phyloP scores from a whole-genome alignment of 2,888 invertebrate genomes.

The Leptinotarsa tumamoca region DNA sequence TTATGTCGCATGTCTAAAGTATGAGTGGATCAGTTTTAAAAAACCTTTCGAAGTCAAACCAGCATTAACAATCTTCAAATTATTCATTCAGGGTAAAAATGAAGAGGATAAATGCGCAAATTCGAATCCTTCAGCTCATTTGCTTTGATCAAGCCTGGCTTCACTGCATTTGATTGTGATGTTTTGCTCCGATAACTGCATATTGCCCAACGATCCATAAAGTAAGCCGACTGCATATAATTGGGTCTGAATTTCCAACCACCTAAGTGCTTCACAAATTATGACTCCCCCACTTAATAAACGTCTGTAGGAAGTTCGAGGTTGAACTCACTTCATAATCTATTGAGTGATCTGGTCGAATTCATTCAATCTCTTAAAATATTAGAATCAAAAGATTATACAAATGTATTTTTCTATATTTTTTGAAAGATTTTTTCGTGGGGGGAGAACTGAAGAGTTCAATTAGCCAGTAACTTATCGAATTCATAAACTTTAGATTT shows the following conservation, averaged over 20 bases:
- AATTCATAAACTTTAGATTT: too few species aligned
- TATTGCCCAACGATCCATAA: slow-evolving; percentile 1
- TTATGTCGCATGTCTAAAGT: too few species aligned
- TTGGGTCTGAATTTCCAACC: background rate
- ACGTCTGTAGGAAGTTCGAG: background rate
- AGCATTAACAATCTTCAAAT: too few species aligned
- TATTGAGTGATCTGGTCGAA: background rate
- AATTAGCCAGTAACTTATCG: too few species aligned
- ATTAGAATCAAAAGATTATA: too few species aligned
- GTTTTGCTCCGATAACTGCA: background rate
- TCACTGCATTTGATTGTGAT: background rate
- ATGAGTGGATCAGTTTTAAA: too few species aligned
- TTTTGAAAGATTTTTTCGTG: too few species aligned
- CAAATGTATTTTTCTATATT: too few species aligned
- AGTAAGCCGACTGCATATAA: slow-evolving; percentile 3
- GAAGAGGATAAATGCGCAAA: too few species aligned
- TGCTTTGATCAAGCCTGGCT: background rate
- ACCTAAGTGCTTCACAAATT: background rate
- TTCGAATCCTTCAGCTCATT: background rate
- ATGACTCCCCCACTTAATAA: background rate
- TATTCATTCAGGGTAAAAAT: too few species aligned
- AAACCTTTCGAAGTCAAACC: too few species aligned
- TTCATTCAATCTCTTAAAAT: background rate
- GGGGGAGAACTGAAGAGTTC: too few species aligned
- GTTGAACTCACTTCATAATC: background rate